Conservation (phyloP, 2,888 invertebrate species). For the Drosophila borealis region DNA sequence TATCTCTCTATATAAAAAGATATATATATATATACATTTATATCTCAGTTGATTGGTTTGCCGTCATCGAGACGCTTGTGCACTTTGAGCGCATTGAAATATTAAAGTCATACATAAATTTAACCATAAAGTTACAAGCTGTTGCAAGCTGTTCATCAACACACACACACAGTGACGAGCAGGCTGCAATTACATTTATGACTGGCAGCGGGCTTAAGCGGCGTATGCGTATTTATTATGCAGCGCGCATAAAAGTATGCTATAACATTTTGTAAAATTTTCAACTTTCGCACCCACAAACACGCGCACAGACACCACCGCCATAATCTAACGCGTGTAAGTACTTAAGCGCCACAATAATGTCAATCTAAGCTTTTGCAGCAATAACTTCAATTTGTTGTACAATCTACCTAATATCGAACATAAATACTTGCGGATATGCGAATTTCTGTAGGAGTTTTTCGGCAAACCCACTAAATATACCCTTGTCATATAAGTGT, state of each 20-base stretch:
- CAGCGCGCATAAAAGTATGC: constrained; percentile 54
- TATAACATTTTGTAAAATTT: constrained; percentile 42
- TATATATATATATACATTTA: not conserved
- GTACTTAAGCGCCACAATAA: not conserved
- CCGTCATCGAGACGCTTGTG: constrained; percentile 23
- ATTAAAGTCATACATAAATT: constrained; percentile 45
- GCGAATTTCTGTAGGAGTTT: not conserved
- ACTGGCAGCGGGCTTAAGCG: constrained; percentile 40
- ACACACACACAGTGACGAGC: constrained; percentile 18
- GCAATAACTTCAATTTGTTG: constrained; percentile 1
- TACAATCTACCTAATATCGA: not conserved
- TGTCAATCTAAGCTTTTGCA: not conserved
- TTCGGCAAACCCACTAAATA: too few species aligned
- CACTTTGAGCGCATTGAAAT: constrained; percentile 43
- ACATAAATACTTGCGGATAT: not conserved
- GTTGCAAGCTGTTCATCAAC: constrained; percentile 2
- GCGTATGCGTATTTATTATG: constrained; percentile 49
- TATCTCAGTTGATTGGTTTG: constrained; percentile 45
- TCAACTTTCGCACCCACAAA: constrained; percentile 14
- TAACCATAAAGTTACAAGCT: constrained; percentile 34
- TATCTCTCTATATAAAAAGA: not conserved
- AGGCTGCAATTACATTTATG: constrained; percentile 55
- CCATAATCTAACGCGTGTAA: not conserved
- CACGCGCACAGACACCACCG: not conserved
- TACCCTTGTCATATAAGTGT: too few species aligned